Percentiles rank a stretch among this genome's conserved stretches.
Evolutionary conservation across 1,140 invertebrate genomes (phyloP).

Genomic region (Drosophila novamexicana): DNA sequence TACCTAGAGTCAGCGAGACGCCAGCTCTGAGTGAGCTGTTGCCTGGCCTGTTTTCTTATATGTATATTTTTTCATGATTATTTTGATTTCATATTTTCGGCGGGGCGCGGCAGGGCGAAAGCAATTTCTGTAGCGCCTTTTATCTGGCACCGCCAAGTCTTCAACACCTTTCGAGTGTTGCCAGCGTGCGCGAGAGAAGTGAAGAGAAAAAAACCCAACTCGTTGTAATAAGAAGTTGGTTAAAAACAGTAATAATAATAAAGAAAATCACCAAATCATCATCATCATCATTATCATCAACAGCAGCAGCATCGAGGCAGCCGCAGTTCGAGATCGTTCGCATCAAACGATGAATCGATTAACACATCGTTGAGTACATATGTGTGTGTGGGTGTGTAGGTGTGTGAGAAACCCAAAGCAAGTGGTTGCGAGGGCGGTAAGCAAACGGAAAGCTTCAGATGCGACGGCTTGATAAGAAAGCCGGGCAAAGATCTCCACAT

Average conservation of each 20-base stretch:
- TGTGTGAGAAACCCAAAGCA: constrained; percentile 30
- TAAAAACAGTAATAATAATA: constrained; percentile 83
- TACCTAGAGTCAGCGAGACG: constrained; percentile 40
- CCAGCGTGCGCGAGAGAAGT: constrained; percentile 35
- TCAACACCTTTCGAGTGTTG: constrained; percentile 77
- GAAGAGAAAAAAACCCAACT: constrained; percentile 57
- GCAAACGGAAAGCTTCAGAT: constrained; percentile 25
- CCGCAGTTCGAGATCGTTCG: constrained; percentile 55
- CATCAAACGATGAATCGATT: constrained; percentile 79
- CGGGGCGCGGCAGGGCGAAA: constrained; percentile 58
- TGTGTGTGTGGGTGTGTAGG: constrained; percentile 3
- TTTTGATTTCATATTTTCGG: constrained; percentile 25
- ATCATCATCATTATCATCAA: constrained; percentile 68
- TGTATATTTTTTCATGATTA: constrained; percentile 6
- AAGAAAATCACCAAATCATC: constrained; percentile 82
- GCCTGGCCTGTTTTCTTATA: constrained; percentile 34
- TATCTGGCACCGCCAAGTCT: constrained; percentile 81
- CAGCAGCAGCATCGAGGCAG: constrained; percentile 35
- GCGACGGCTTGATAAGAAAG: constrained; percentile 11
- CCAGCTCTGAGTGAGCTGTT: constrained; percentile 37
- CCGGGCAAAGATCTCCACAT: neutral
- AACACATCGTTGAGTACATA: constrained; percentile 69
- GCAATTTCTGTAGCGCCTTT: constrained; percentile 79
- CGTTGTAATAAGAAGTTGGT: constrained; percentile 82
- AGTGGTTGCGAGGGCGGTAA: constrained; percentile 36